Base-by-base conservation (phyloP, 2,113 vertebrate species). In the Zeus faber region DNA sequence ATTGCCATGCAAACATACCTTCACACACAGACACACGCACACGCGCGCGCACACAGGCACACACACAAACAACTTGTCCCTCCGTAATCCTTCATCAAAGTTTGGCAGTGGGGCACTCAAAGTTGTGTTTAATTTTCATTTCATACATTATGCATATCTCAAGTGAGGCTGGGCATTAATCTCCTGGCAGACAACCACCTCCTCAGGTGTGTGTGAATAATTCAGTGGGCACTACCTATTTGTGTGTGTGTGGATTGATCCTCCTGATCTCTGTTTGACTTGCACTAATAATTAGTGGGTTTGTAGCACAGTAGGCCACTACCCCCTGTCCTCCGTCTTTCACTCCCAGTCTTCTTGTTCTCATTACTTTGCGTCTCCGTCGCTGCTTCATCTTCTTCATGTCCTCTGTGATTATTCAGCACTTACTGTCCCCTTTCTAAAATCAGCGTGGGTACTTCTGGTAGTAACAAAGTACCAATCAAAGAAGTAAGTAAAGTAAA, bases 191-290 rank as follows among this genome's bases (percentile, higher is more conserved):
- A 79, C 81, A 80, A 61, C 49, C 64, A 76, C 62, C 72, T 84
- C 83, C 80, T 75, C 70, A 79, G 85, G 85, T 87, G 77, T 37
- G 37, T 70, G 49, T 84, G 35, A 84, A 82, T 85, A 65, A 84
- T 85, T 84, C 71, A 85, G 56, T 16, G 40, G 24, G 29, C 67
- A 62, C 70, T 44, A 61, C 54, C 59, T 46, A 50, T 39, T 43
- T 59, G 18, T 26, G 35, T 16, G 20, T 29, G 52, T 49, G 57
- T 40, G 47, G 57, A 83, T 81, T 73, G 77, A 77, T 77, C 67
- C 58, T 57, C 75, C 47, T 61, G 57, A 62, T 76, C 62, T 71
- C 55, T 33, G 1, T 70, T 72, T 48, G 37, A 58, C 54, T 69
- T 56, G 40, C 1, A 23, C 59, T 75, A 49, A 60, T 74, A 73